phyloP scores from a whole-genome alignment of 2,113 vertebrate genomes.

The Hippocampus guttulatus region DNA sequence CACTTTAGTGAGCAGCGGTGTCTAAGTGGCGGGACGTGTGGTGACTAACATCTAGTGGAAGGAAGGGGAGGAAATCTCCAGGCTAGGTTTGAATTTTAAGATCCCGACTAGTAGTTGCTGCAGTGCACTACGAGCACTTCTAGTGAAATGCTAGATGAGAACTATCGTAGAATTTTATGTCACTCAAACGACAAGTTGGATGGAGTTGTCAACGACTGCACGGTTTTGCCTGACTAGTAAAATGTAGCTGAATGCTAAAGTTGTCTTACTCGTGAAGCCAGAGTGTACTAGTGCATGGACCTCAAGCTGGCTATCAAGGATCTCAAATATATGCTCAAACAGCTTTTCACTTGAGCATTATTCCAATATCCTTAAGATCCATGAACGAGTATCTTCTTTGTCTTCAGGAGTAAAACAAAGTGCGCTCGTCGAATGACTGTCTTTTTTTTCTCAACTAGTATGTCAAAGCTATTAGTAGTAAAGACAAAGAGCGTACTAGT shows the following conservation, averaged over 20 bases:
- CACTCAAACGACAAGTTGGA: conserved; percentile 34
- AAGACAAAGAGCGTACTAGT: conserved; percentile 7
- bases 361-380: no score
- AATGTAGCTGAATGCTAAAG: conserved; percentile 18
- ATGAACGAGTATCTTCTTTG: no score
- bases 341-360: no score
- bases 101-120: no score
- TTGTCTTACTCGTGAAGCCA: neutral
- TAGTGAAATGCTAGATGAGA: neutral
- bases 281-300: conserved; percentile 13
- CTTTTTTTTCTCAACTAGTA: no score
- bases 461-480: neutral
- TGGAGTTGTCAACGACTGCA: conserved; percentile 34
- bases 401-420: no score
- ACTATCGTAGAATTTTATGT: neutral
- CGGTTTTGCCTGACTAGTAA: no score
- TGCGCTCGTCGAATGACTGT: no score
- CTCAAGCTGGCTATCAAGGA: no score
- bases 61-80: neutral
- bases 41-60: conserved; percentile 23
- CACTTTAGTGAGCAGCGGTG: conserved; percentile 48
- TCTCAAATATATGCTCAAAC: no score
- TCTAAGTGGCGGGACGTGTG: conserved; percentile 29
- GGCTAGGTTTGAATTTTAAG: neutral
- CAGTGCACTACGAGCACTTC: neutral